phyloP scores from a whole-genome alignment of 2,888 invertebrate species.

The Pristionchus japonicus region DNA sequence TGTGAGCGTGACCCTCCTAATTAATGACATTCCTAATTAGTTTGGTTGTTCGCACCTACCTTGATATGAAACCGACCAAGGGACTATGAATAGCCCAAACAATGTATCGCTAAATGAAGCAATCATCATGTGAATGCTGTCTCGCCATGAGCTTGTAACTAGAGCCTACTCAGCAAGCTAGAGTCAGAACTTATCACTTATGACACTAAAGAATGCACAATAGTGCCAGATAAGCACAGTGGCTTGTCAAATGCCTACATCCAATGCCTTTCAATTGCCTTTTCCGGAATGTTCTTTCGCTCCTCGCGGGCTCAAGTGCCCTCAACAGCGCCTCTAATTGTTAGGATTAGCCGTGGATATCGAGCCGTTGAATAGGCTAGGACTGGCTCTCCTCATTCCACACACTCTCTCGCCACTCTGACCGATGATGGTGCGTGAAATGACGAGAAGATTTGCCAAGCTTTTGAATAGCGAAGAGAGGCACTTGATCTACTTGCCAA shows the following conservation, averaged over 20 bases:
- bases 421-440: neutral
- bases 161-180: no score
- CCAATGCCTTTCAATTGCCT: neutral
- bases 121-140: no score
- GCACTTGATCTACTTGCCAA: neutral
- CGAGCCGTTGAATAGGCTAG: neutral
- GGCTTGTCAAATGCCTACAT: no score
- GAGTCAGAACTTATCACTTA: no score
- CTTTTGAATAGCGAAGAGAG: neutral
- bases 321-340: slow-evolving; percentile 4
- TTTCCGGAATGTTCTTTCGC: slow-evolving; percentile 29
- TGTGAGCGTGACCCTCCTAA: neutral
- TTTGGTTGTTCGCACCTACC: neutral
- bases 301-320: neutral
- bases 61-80: no score
- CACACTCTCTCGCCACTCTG: neutral
- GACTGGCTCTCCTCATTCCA: neutral
- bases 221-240: no score
- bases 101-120: no score
- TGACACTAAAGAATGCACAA: no score
- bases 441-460: neutral
- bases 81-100: no score
- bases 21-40: neutral
- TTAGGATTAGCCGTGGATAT: slow-evolving; percentile 28
- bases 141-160: no score